Evolutionary conservation across 2,113 vertebrate species (phyloP).

Genomic region (Dendrocopos noguchii): DNA sequence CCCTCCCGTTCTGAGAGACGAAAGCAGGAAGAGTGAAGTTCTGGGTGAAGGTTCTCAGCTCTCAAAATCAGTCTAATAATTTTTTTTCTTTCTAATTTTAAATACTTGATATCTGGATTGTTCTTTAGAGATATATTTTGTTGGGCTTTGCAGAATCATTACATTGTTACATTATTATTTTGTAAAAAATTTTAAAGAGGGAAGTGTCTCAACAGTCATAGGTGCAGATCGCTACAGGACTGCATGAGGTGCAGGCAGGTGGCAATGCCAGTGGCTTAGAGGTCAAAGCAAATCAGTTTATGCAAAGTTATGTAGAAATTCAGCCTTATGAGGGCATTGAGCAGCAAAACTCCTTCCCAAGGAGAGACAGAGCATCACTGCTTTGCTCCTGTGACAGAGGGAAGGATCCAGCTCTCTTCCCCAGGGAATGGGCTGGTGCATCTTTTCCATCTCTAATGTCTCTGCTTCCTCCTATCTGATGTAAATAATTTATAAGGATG

Average conservation of each 20-base stretch:
- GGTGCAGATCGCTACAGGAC: not conserved
- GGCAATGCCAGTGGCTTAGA: not conserved
- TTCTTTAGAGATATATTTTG: not conserved
- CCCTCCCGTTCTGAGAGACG: not conserved
- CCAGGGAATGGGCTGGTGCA: not conserved
- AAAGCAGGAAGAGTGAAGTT: not conserved
- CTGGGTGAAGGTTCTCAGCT: not conserved
- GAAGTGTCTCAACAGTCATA: not conserved
- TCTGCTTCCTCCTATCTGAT: slow-evolving; percentile 12
- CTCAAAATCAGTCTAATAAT: not conserved
- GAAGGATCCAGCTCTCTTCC: not conserved
- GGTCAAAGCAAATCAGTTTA: slow-evolving; percentile 12
- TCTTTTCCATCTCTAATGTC: slow-evolving; percentile 61
- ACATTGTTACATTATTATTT: not conserved
- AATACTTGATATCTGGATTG: not conserved
- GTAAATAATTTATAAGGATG: slow-evolving; percentile 58
- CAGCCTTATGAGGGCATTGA: not conserved
- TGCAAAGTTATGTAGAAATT: not conserved
- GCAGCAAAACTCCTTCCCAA: not conserved
- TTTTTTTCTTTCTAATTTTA: not conserved
- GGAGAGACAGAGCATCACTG: not conserved
- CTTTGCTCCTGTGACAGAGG: not conserved
- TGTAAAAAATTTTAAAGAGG: not conserved
- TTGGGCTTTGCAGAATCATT: not conserved
- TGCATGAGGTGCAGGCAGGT: not conserved